Evolutionary conservation across 2,797 vertebrate genomes (phyloP), one percentile per base, ranked within the genome.

Genomic region (Yasuhikotakia modesta): DNA sequence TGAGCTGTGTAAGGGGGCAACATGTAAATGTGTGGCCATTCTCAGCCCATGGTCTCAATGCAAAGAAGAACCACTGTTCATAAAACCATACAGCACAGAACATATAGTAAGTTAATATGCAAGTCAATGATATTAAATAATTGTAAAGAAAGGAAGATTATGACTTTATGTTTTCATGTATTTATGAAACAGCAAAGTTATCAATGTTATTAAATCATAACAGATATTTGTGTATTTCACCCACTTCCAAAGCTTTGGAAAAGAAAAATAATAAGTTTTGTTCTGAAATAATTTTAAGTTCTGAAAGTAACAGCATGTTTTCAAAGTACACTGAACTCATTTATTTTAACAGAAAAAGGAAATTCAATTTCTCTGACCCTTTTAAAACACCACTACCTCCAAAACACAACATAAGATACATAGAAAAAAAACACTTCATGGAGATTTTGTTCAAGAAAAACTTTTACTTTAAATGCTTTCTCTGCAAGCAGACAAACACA

Each of bases 1-100:
- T 83, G 87, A 84, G 90, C 88, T 84, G 83, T 64, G 88, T 86
- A 86, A 86, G 66, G 85, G 76, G 77, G 86, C 83, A 74, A 60
- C 43, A 43, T 53, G 46, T 21, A 13, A 53, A 53, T 68, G 30
- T 50, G 53, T 43, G 66, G 17, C 63, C 52, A 27, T 58, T 70
- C 67, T 76, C 21, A 76, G 17, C 5, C 35, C 61, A 43, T 55
- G 63, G 32, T 16, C 32, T 66, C 61, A 75, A 58, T 30, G 73
- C 24, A 12, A 21, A 32, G 27, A 39, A 71, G 4, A 11, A 64
- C 4, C 45, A 65, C 52, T 30, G 57, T 71, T 14, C 19, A 39
- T 74, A 14, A 30, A 60, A 27, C 53, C 43, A 30, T 8, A 45
- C 3, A 2, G 22, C n/a, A 55, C 7, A 8, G 55, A 61, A 30